Base-by-base conservation (phyloP, 2,888 invertebrate species). In the Stegophylla sp. region DNA sequence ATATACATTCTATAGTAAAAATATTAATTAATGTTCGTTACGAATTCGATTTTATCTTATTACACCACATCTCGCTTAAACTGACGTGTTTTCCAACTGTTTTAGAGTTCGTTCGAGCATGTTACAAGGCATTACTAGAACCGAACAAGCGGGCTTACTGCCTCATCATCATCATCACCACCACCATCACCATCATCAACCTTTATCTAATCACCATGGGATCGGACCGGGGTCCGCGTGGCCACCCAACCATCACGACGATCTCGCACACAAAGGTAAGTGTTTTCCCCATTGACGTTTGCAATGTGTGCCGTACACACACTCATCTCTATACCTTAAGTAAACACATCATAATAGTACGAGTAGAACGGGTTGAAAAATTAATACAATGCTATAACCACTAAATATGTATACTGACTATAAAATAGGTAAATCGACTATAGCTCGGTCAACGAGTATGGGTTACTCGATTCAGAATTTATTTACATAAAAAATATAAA, bases 221-320 rank as follows among this genome's bases (percentile, higher is more conserved):
- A 71, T 84, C n/a, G 83, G 83, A 9, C 61, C 83, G 28, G 82
- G 83, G 41, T 81, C 84, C n/a, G 82, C 82, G n/a, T 84, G 85
- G 85, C 84, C 84, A 13, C 83, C 84, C 13, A 82, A 82, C 12
- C 82, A 84, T 43, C 83, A 83, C 34, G 85, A 85, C 67, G 85
- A 85, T 74, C 83, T 85, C 10, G 83, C 84, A n/a, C 85, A 85
- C 82, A 85, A 85, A 84, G 85, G 85, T 85, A 84, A 83, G 81
- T 63, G 45, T 23, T 56, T 23, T 0, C n/a, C n/a, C n/a, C n/a
- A n/a, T n/a, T n/a, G n/a, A 48, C 48, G 48, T 51, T 34, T 7
- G 34, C 34, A 34, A 51, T 23, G 10, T 53, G 20, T 10, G 23
- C 56, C 56, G 20, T 56, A 53, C 10, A 9, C 45, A 12, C 12